A percentile compares a stretch with the other conserved stretches of the same genome.
phyloP scores from a whole-genome alignment of 35 echinoderm and acorn worm genomes.

The Stichopus chloronotus region DNA sequence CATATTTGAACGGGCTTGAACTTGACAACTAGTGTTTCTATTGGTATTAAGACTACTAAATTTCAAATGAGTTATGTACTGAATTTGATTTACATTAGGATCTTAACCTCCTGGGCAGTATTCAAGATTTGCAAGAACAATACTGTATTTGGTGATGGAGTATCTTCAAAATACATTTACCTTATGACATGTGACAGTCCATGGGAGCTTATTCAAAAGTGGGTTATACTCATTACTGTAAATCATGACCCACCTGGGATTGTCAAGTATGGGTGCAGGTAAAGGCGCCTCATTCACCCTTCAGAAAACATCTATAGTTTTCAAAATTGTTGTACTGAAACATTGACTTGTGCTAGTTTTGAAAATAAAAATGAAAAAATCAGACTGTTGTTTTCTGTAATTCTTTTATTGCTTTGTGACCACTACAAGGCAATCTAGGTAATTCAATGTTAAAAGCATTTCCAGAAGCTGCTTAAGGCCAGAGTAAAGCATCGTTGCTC shows the following conservation, averaged over 20 bases:
- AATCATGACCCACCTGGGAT: neutral
- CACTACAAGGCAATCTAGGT: neutral
- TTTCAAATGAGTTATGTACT: neutral
- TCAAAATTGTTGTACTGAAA: neutral
- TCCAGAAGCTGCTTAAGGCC: neutral
- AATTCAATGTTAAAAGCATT: neutral
- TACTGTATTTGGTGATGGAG: neutral
- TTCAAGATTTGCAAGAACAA: neutral
- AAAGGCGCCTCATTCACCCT: neutral
- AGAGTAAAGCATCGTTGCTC: neutral
- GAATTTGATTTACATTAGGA: neutral
- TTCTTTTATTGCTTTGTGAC: constrained; percentile 2
- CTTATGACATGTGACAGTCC: neutral
- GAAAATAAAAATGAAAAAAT: neutral
- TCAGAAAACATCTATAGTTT: neutral
- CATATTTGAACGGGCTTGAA: neutral
- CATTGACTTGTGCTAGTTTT: neutral
- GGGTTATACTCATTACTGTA: too few relatives aligned
- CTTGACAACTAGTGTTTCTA: neutral
- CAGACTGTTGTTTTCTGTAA: neutral
- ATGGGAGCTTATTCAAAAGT: neutral
- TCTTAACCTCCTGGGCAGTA: neutral
- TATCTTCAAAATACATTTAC: neutral
- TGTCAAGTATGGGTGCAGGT: neutral
- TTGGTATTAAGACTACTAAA: neutral